Base-by-base conservation (phyloP, 1,140 invertebrate genomes). In the Halyomorpha halys region DNA sequence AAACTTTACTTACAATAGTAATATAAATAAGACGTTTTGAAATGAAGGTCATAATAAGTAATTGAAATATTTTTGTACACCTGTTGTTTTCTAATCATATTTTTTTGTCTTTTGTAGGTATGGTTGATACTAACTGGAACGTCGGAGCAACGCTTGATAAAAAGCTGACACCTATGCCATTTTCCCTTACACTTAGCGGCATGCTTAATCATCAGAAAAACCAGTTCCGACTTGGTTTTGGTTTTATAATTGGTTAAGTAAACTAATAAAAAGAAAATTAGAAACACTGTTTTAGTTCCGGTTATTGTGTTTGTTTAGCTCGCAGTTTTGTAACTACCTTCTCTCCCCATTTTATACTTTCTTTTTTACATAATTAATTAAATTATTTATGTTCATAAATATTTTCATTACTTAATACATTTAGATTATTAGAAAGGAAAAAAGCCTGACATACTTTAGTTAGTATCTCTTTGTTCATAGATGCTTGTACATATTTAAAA, bases 71-170 rank as follows among this genome's bases (percentile, higher is more conserved):
- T n/a, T n/a, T n/a, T n/a, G n/a, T n/a, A n/a, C n/a, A n/a, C n/a
- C n/a, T n/a, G n/a, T n/a, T n/a, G n/a, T n/a, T n/a, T n/a, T n/a
- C n/a, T n/a, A n/a, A n/a, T n/a, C n/a, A n/a, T n/a, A n/a, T n/a
- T n/a, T n/a, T n/a, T n/a, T n/a, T n/a, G n/a, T n/a, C n/a, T 51
- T 51, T 51, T 82, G 23, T 74, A 91, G 91, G 91, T 71, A 86
- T 89, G 73, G 77, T 95, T 47, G 96, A 99, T 76, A 91, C 91
- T 59, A 98, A 97, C 76, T 97, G 93, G 92, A 92, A 86, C 64
- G 86, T 98, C 44, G 91, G 89, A 63, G 94, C 89, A 1, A 90
- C 95, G 1, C 76, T 98, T 68, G 96, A 98, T 76, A 96, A 98
- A 79, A 89, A 92, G 77, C 77, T 97, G 45, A 13, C 47, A n/a